These are phyloP conservation scores for Theonella swinhoei DNA, from an alignment of 37 sponge, comb jelly and placozoan genomes.

Conservation along the genomic window DNA sequence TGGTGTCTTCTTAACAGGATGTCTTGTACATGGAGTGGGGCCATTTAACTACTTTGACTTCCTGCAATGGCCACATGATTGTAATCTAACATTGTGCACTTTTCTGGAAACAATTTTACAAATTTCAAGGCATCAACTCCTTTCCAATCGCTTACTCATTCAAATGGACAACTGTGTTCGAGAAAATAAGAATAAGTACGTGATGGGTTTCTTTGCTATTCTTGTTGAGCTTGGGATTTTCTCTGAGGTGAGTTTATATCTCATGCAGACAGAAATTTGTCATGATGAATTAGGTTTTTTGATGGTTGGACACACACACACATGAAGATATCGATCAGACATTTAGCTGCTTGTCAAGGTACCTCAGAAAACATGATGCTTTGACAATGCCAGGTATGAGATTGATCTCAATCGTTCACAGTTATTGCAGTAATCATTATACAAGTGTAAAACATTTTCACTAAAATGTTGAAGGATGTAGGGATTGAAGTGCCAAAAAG, in stretches of 20 bases:
- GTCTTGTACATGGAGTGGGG: constrained; percentile 26
- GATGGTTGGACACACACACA: not conserved
- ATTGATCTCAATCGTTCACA: too few relatives aligned
- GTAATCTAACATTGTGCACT: constrained; percentile 33
- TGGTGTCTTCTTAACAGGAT: constrained; percentile 49
- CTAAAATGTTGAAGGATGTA: too few relatives aligned
- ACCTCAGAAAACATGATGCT: not conserved
- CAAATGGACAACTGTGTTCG: constrained; percentile 51
- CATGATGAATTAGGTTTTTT: too few relatives aligned
- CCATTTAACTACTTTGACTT: constrained; percentile 28
- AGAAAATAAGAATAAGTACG: constrained; percentile 42
- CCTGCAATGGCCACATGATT: constrained; percentile 68
- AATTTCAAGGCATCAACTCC: not conserved
- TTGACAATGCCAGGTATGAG: constrained; percentile 9
- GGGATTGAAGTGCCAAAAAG: too few relatives aligned
- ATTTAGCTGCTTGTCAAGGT: not conserved
- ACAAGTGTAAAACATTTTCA: too few relatives aligned
- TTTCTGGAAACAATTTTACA: not conserved
- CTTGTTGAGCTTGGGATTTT: constrained; percentile 16
- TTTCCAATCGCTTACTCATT: constrained; percentile 1
- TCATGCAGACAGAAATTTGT: too few relatives aligned
- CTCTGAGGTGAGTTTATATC: constrained; percentile 17
- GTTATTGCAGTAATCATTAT: too few relatives aligned
- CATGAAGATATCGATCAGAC: not conserved
- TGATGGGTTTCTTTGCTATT: constrained; percentile 20